Evolutionary conservation across 2,113 vertebrate genomes (phyloP), one percentile per base, ranked within the genome.

Genomic region (Syrrhaptes paradoxus): DNA sequence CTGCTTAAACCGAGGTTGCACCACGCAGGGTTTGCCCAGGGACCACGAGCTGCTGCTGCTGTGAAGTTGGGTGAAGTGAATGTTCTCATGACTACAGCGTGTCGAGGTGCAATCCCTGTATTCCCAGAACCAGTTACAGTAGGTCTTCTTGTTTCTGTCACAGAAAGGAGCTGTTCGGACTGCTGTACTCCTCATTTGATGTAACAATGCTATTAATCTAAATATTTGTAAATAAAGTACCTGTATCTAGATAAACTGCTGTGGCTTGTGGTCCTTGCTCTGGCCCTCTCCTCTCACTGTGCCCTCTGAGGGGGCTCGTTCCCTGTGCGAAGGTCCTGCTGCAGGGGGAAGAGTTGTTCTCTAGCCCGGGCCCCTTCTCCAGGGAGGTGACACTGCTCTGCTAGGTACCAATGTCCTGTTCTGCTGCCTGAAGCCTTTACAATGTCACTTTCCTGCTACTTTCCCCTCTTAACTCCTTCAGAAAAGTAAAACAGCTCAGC

Each of bases 141-240:
- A 93, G 98, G 97, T 97, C 98, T 97, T 75, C 66, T 17, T 97
- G 97, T 98, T 98, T 98, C 94, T 98, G 98, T 98, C 98, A 98
- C 96, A 96, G 96, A 96, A 92, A 95, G 97, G 98, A 96, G 97
- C 96, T 97, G 96, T 98, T 98, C 66, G 96, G 98, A 98, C 97
- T 98, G 98, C 98, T 98, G 98, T 98, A 98, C 97, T 98, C 98
- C 97, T 98, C 97, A 97, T 98, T 98, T 97, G 97, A 98, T 98
- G 98, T 98, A 98, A 98, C 98, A 95, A 98, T 98, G 98, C 98
- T 98, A 98, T 98, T 98, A 98, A 98, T 98, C 98, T 98, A 98
- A 98, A 98, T 98, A 98, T 98, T 98, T 98, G 98, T 98, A 98
- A 98, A 98, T 98, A 98, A 98, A 98, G 98, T 98, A 98, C 98